Evolutionary conservation across 2,888 invertebrate species (phyloP).

Genomic region (Dasysyrphus albostriatus): DNA sequence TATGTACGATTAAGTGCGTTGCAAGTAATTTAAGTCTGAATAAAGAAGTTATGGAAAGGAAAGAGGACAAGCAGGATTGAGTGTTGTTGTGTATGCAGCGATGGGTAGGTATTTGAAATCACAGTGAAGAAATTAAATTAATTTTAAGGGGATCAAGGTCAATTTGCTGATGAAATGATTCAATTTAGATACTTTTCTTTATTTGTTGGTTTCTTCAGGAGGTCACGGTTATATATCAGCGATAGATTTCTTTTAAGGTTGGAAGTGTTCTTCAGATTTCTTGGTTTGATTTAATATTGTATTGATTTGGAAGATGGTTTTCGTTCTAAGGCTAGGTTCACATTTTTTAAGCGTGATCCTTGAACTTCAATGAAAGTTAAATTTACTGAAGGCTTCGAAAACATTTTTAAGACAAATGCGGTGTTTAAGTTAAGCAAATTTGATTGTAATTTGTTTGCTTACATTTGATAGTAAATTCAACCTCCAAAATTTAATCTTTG

Average conservation of each 20-base stretch:
- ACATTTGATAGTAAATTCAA: no score
- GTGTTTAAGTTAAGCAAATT: no score
- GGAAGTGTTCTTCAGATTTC: neutral
- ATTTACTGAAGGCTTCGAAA: no score
- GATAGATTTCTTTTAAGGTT: neutral
- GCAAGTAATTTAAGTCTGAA: conserved; percentile 3
- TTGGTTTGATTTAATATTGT: no score
- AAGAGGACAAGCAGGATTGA: neutral
- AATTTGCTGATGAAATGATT: conserved; percentile 14
- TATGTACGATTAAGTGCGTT: conserved; percentile 14
- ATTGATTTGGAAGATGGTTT: no score
- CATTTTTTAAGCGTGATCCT: no score
- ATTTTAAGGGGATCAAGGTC: conserved; percentile 22
- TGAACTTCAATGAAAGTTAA: no score
- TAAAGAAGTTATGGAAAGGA: neutral
- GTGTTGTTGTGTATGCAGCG: neutral
- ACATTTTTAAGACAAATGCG: no score
- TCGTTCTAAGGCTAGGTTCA: no score
- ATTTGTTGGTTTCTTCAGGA: neutral
- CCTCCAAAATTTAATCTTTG: no score
- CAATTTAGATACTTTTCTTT: conserved; percentile 7
- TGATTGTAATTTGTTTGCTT: no score
- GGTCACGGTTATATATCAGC: conserved; percentile 7
- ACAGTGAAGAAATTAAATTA: conserved; percentile 13
- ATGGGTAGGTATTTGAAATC: neutral